Conservation (phyloP, 2,113 vertebrate species). For the Eubucco bourcierii region DNA sequence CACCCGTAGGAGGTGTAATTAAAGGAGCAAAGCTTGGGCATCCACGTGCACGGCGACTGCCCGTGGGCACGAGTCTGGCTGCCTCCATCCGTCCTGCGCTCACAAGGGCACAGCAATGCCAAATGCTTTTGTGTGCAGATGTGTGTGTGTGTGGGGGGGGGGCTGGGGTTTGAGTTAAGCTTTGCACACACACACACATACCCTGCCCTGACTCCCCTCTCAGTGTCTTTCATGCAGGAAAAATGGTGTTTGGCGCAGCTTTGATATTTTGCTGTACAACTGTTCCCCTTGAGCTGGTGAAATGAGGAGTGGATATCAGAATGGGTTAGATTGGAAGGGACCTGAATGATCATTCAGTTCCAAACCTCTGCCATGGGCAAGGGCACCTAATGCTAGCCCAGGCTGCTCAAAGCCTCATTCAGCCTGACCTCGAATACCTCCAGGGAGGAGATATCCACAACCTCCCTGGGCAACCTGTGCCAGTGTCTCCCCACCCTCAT, state of each 20-base stretch:
- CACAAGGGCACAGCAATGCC: not conserved
- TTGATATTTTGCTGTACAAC: not conserved
- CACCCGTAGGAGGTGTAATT: slow-evolving; percentile 60
- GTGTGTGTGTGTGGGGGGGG: no score
- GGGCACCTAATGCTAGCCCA: no score
- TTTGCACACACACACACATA: not conserved
- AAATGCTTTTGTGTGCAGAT: not conserved
- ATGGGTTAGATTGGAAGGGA: no score
- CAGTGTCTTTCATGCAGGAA: fast-evolving
- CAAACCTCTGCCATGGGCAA: no score
- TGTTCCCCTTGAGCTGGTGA: fast-evolving
- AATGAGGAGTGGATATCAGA: not conserved
- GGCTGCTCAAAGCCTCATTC: no score
- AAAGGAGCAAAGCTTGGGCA: slow-evolving; percentile 36
- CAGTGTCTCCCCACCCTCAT: no score
- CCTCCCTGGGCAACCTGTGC: no score
- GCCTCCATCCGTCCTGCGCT: not conserved
- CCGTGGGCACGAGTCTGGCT: not conserved
- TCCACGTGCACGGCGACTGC: not conserved
- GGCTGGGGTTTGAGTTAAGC: fast-evolving
- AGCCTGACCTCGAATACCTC: no score
- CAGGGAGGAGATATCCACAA: no score
- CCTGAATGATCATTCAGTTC: no score
- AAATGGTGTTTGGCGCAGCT: not conserved
- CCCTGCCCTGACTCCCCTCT: no score